A percentile compares a stretch with the other conserved stretches of the same genome.
Evolutionary conservation across 1,140 invertebrate genomes (phyloP).

Genomic region (Oscheius sp.): DNA sequence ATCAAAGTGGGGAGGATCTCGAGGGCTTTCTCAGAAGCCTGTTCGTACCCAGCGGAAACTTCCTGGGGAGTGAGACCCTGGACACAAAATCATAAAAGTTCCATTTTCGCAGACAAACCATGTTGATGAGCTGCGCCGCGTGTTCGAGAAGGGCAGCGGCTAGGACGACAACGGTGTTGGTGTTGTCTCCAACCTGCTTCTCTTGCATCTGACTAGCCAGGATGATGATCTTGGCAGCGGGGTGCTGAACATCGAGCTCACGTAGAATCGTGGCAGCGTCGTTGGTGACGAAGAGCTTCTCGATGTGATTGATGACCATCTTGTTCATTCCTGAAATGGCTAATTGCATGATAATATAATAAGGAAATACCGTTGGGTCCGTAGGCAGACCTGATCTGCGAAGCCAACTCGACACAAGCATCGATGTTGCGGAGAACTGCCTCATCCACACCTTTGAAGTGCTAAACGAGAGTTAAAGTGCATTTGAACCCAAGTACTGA

Average conservation of each 20-base stretch:
- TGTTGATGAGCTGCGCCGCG: slow-evolving; percentile 83
- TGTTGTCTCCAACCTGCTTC: slow-evolving; percentile 94
- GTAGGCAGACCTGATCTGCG: slow-evolving; percentile 87
- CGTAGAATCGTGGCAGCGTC: slow-evolving; percentile 96
- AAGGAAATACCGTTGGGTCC: slow-evolving; percentile 74
- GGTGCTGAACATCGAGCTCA: slow-evolving; percentile 93
- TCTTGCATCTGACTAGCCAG: slow-evolving; percentile 96
- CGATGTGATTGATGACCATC: slow-evolving; percentile 98
- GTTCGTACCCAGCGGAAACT: slow-evolving; percentile 90
- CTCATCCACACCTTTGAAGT: slow-evolving; percentile 93
- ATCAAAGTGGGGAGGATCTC: slow-evolving; percentile 69
- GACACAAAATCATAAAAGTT: slow-evolving; percentile 35
- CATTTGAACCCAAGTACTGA: slow-evolving; percentile 22
- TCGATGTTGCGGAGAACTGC: slow-evolving; percentile 91
- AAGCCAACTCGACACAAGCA: slow-evolving; percentile 90
- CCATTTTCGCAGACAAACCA: slow-evolving; percentile 65
- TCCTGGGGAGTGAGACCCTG: slow-evolving; percentile 90
- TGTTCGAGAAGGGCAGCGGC: slow-evolving; percentile 85
- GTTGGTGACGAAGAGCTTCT: slow-evolving; percentile 97
- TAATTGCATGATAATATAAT: neutral
- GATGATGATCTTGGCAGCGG: slow-evolving; percentile 94
- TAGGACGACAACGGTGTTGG: slow-evolving; percentile 94
- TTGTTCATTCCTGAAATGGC: slow-evolving; percentile 87
- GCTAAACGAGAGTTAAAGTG: slow-evolving; percentile 67
- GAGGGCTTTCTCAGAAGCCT: slow-evolving; percentile 80